Percentiles rank a stretch among this genome's conserved stretches.
Conservation (phyloP, 2,888 invertebrate genomes). For the Aphidoletes aphidimyza region DNA sequence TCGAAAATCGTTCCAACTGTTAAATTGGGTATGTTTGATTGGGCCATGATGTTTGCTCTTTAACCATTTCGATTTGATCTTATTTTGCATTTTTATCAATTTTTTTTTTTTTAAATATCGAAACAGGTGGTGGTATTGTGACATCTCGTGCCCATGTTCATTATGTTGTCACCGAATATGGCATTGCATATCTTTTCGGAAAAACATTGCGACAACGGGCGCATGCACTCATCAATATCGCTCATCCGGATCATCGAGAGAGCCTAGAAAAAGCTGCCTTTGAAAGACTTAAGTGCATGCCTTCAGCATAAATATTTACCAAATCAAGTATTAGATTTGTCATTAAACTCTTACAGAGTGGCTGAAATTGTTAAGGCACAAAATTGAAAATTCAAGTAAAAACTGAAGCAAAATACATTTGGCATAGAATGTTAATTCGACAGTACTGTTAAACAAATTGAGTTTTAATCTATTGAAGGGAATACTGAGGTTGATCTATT, state of each 20-base stretch:
- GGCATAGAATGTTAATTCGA: no score
- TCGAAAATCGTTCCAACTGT: slow-evolving; percentile 86
- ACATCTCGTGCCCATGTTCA: slow-evolving; percentile 92
- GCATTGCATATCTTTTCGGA: slow-evolving; percentile 90
- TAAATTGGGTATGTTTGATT: slow-evolving; percentile 80
- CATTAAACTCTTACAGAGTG: background rate
- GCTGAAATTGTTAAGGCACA: background rate
- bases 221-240: slow-evolving; percentile 85
- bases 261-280: slow-evolving; percentile 87
- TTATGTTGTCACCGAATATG: slow-evolving; percentile 93
- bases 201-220: slow-evolving; percentile 90
- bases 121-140: slow-evolving; percentile 90
- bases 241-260: slow-evolving; percentile 90
- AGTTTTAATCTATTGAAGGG: no score
- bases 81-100: background rate
- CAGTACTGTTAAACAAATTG: no score
- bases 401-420: background rate
- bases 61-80: background rate
- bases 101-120: background rate
- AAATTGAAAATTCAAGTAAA: background rate
- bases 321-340: slow-evolving; percentile 32
- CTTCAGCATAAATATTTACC: slow-evolving; percentile 63
- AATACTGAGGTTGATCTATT: no score
- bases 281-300: slow-evolving; percentile 83
- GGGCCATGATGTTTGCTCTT: background rate